phyloP scores from a whole-genome alignment of 2,888 invertebrate species.

The Pseudeuparius sepicola region DNA sequence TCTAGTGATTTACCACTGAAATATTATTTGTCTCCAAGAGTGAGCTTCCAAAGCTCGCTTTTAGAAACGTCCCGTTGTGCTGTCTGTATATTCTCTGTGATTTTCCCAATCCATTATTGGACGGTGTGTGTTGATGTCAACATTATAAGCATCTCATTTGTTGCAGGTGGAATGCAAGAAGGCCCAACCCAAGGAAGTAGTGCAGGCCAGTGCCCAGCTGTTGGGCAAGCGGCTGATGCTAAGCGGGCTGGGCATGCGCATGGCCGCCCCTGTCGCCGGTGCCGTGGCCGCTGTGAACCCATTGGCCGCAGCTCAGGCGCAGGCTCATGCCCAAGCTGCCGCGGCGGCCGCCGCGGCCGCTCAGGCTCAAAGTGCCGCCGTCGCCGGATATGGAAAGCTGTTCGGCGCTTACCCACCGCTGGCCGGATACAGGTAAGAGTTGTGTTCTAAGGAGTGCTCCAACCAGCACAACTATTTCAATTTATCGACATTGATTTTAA shows the following conservation, averaged over 20 bases:
- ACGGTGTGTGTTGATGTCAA: too few relatives aligned
- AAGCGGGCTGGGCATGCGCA: slow-evolving; percentile 58
- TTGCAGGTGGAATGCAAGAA: slow-evolving; percentile 67
- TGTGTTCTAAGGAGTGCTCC: too few relatives aligned
- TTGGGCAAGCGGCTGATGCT: slow-evolving; percentile 60
- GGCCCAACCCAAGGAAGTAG: slow-evolving; percentile 84
- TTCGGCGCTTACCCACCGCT: slow-evolving; percentile 52
- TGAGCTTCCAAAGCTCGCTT: too few relatives aligned
- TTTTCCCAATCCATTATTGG: too few relatives aligned
- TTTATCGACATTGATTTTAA: too few relatives aligned
- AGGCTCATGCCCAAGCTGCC: slow-evolving; percentile 38
- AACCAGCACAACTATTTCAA: too few relatives aligned
- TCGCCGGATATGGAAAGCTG: slow-evolving; percentile 56
- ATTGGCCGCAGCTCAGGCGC: slow-evolving; percentile 45
- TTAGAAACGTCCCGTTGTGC: too few relatives aligned
- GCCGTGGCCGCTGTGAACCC: slow-evolving; percentile 48
- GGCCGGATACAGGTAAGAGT: slow-evolving; percentile 42
- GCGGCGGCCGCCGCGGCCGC: slow-evolving; percentile 45
- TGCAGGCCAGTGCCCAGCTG: slow-evolving; percentile 55
- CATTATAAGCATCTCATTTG: too few relatives aligned
- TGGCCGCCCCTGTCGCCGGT: slow-evolving; percentile 49
- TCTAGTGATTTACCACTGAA: too few relatives aligned
- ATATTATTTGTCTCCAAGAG: too few relatives aligned
- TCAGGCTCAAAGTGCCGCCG: slow-evolving; percentile 51
- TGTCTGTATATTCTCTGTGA: too few relatives aligned